Conservation (phyloP, 1,140 invertebrate genomes). For the Orussus abietinus region DNA sequence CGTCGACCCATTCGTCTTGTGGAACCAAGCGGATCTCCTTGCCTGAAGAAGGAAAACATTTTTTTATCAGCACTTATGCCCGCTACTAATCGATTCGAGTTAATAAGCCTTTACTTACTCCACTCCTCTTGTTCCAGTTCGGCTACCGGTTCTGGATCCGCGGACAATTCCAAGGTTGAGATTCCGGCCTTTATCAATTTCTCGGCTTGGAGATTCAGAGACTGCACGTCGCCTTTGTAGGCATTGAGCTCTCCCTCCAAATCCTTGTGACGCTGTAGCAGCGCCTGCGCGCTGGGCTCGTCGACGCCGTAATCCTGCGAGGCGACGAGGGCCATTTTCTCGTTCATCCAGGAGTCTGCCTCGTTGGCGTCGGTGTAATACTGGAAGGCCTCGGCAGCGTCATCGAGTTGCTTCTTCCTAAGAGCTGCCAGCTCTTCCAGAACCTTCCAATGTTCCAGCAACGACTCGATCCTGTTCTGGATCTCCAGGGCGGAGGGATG, state of each 20-base stretch:
- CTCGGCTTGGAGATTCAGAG: conserved; percentile 81
- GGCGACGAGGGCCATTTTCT: conserved; percentile 84
- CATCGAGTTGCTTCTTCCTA: conserved; percentile 82
- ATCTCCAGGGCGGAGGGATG: conserved; percentile 77
- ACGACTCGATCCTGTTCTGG: conserved; percentile 71
- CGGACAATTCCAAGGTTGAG: conserved; percentile 67
- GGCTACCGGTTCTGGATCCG: conserved; percentile 61
- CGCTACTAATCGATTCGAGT: background rate
- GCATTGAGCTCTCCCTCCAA: conserved; percentile 89
- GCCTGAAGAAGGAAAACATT: conserved; percentile 15
- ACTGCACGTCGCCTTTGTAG: conserved; percentile 84
- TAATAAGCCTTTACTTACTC: conserved; percentile 46
- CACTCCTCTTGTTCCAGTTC: conserved; percentile 71
- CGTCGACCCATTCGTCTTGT: conserved; percentile 88
- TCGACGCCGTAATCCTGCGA: conserved; percentile 86
- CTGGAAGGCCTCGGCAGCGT: conserved; percentile 91
- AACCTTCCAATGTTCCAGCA: conserved; percentile 81
- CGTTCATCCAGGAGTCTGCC: conserved; percentile 94
- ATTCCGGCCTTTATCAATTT: conserved; percentile 77
- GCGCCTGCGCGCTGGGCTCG: conserved; percentile 82
- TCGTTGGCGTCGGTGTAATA: conserved; percentile 97
- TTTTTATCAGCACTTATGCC: background rate
- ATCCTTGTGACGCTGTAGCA: conserved; percentile 81
- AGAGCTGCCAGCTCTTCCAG: conserved; percentile 80
- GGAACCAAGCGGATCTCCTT: conserved; percentile 77